These are phyloP conservation scores for Pyrochroa serraticornis DNA, from an alignment of 2,888 invertebrate genomes.

Conservation along the genomic window DNA sequence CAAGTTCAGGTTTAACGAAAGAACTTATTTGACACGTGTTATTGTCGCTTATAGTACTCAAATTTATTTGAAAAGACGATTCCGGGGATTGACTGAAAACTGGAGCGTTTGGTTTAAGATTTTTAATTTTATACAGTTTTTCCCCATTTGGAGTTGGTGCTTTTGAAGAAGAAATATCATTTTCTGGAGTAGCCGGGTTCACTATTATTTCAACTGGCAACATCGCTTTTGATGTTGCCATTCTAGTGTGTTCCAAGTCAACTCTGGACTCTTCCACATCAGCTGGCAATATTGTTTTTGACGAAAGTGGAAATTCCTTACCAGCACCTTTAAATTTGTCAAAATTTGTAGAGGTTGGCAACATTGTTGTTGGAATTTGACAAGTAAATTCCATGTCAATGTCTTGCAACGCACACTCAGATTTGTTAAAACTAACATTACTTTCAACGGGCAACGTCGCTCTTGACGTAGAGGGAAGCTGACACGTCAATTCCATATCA, in stretches of 20 bases:
- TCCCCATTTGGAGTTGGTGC: too few relatives aligned
- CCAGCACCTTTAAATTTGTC: neutral
- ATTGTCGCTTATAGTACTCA: neutral
- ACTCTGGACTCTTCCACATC: neutral
- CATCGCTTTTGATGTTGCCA: neutral
- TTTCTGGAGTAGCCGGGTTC: too few relatives aligned
- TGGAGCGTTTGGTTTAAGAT: too few relatives aligned
- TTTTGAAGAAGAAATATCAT: too few relatives aligned
- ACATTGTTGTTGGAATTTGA: slow-evolving; percentile 1
- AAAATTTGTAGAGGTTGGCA: neutral
- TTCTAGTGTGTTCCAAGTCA: neutral
- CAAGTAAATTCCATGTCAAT: slow-evolving; percentile 12
- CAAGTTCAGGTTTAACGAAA: neutral
- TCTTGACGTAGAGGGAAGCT: neutral
- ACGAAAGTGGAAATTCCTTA: slow-evolving; percentile 3
- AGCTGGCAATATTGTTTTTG: neutral
- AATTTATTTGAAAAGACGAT: neutral
- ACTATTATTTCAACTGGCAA: neutral
- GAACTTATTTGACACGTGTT: neutral
- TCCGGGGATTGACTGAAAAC: neutral
- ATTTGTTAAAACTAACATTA: neutral
- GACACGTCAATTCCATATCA: slow-evolving; percentile 19
- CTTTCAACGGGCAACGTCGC: too few relatives aligned
- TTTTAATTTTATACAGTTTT: too few relatives aligned
- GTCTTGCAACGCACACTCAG: neutral